Percentiles rank a stretch among this genome's conserved stretches.
Evolutionary conservation across 2,113 vertebrate species (phyloP).

Genomic region (Aepyceros melampus): DNA sequence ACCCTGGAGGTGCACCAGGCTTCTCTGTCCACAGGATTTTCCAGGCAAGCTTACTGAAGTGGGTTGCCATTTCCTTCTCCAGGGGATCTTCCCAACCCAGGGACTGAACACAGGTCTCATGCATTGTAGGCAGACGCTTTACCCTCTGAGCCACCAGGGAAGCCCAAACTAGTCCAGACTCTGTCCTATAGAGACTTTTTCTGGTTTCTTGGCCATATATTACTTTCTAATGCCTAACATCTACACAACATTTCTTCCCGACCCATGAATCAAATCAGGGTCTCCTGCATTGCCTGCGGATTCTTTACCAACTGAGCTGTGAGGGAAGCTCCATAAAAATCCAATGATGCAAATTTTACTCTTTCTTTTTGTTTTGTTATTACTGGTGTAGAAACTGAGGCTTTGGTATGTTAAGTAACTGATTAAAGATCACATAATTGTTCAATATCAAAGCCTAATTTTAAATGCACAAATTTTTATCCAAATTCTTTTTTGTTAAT

Average conservation of each 20-base stretch:
- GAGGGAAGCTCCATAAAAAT: neutral
- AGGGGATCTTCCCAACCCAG: neutral
- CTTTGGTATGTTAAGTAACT: neutral
- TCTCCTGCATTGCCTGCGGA: rapidly evolving
- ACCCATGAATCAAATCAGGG: neutral
- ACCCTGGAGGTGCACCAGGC: neutral
- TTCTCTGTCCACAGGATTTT: neutral
- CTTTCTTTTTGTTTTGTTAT: neutral
- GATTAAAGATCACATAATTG: neutral
- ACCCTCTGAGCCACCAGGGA: neutral
- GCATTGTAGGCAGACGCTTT: neutral
- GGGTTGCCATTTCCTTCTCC: neutral
- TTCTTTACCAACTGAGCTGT: neutral
- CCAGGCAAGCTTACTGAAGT: neutral
- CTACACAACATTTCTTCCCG: neutral
- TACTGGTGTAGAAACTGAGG: neutral
- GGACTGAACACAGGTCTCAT: rapidly evolving
- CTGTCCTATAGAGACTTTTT: neutral
- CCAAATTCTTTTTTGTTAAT: neutral
- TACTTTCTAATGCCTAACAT: neutral
- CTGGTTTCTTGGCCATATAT: neutral
- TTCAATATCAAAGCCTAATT: neutral
- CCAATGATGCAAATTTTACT: neutral
- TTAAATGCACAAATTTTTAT: neutral
- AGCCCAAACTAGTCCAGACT: neutral